Conservation (phyloP, 2,888 invertebrate genomes). For the Drosophila algonquin region DNA sequence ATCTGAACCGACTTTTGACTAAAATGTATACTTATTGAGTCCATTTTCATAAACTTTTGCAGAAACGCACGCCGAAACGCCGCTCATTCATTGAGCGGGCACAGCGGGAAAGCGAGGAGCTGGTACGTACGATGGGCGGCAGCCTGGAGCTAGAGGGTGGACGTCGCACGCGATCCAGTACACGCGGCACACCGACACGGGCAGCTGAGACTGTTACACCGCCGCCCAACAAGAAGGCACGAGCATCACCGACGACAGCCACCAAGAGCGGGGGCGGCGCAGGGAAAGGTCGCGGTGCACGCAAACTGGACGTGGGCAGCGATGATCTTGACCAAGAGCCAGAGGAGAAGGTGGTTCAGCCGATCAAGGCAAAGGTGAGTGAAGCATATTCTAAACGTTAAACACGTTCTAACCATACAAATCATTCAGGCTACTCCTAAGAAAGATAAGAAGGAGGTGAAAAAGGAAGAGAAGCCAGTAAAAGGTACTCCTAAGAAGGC, state of each 20-base stretch:
- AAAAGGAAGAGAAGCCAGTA: constrained; percentile 53
- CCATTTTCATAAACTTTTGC: constrained; percentile 46
- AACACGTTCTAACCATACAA: not conserved
- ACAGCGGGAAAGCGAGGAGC: constrained; percentile 83
- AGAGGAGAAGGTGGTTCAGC: constrained; percentile 17
- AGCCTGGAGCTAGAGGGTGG: constrained; percentile 82
- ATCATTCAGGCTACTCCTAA: constrained; percentile 53
- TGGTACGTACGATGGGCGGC: constrained; percentile 83
- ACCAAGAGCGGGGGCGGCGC: constrained; percentile 60
- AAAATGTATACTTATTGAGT: not conserved
- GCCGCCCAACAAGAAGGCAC: constrained; percentile 82
- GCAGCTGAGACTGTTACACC: constrained; percentile 77
- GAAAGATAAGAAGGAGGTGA: constrained; percentile 58
- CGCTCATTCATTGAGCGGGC: constrained; percentile 83
- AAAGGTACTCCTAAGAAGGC: constrained; percentile 13
- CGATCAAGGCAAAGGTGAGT: constrained; percentile 53
- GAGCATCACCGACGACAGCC: constrained; percentile 69
- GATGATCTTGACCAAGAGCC: constrained; percentile 62
- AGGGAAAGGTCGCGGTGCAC: constrained; percentile 75
- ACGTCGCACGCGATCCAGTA: constrained; percentile 83
- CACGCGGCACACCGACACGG: constrained; percentile 80
- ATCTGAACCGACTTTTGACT: not conserved
- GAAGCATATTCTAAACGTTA: no score
- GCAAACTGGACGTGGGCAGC: constrained; percentile 75
- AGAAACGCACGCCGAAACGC: constrained; percentile 83